Conservation (phyloP, 1,140 invertebrate species). For the Callitettix versicolor region DNA sequence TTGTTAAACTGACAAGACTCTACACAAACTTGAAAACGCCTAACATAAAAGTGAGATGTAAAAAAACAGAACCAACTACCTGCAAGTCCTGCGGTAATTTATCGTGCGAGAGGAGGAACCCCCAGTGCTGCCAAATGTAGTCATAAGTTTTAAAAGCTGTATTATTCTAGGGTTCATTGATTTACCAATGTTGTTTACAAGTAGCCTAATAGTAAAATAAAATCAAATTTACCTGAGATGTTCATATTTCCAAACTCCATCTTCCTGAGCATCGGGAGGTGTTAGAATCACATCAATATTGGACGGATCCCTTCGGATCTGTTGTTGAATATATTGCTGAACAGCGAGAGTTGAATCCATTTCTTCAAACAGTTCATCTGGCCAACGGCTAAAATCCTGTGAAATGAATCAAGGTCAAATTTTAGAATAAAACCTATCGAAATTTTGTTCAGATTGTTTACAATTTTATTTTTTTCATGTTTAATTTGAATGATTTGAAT, state of each 20-base stretch:
- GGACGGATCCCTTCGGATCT: slow-evolving; percentile 83
- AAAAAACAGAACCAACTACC: too few species aligned
- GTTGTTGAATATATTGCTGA: slow-evolving; percentile 98
- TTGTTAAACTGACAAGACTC: too few species aligned
- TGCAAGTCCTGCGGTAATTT: too few species aligned
- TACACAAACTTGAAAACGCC: too few species aligned
- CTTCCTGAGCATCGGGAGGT: slow-evolving; percentile 94
- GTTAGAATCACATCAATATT: slow-evolving; percentile 91
- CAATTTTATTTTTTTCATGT: not conserved
- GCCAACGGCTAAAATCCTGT: slow-evolving; percentile 97
- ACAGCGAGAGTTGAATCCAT: slow-evolving; percentile 99
- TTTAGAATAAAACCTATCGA: not conserved
- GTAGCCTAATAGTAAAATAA: too few species aligned
- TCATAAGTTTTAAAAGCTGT: too few species aligned
- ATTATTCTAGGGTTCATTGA: too few species aligned
- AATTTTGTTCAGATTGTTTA: slow-evolving; percentile 5
- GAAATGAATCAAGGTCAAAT: slow-evolving; percentile 21
- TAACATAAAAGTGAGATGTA: too few species aligned
- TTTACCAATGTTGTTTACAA: too few species aligned
- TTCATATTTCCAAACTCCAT: slow-evolving; percentile 99
- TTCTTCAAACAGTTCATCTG: slow-evolving; percentile 95
- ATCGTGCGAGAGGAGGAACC: too few species aligned
- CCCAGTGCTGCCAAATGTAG: too few species aligned
- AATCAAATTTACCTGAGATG: slow-evolving; percentile 65
- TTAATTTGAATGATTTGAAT: not conserved